Percentiles rank a stretch among this genome's conserved stretches.
Evolutionary conservation across 2,113 vertebrate genomes (phyloP).

Genomic region (Gallinago media): DNA sequence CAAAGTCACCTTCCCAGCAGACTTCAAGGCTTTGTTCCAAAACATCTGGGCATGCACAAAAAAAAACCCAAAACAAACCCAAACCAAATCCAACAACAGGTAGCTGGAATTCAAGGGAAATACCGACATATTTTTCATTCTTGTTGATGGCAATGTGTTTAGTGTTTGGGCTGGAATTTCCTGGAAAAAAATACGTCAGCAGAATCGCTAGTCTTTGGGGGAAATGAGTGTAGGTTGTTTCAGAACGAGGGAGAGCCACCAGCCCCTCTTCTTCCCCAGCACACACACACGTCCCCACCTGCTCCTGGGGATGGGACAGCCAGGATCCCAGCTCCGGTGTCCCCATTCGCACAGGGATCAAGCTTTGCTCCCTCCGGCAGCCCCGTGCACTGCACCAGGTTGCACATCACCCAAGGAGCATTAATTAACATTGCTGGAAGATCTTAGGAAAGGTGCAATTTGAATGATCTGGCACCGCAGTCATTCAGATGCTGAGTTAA

Average conservation of each 20-base stretch:
- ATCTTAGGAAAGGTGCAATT: slow-evolving; percentile 51
- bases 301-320: fast-evolving
- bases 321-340: fast-evolving
- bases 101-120: slow-evolving; percentile 20
- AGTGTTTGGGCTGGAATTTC: neutral
- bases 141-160: neutral
- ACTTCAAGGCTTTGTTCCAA: slow-evolving; percentile 18
- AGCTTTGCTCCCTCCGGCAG: neutral
- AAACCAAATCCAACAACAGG: neutral
- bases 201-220: neutral
- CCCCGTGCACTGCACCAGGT: neutral
- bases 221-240: neutral
- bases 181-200: neutral
- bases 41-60: neutral
- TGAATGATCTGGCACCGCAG: slow-evolving; percentile 56
- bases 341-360: neutral
- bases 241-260: neutral
- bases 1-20: neutral
- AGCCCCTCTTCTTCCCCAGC: neutral
- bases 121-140: neutral
- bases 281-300: no score
- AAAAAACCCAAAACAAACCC: neutral
- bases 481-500: slow-evolving; percentile 64
- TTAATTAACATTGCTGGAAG: slow-evolving; percentile 48
- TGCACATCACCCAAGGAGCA: neutral